Conservation (phyloP, 2,113 vertebrate species). For the Gallinago undulata region DNA sequence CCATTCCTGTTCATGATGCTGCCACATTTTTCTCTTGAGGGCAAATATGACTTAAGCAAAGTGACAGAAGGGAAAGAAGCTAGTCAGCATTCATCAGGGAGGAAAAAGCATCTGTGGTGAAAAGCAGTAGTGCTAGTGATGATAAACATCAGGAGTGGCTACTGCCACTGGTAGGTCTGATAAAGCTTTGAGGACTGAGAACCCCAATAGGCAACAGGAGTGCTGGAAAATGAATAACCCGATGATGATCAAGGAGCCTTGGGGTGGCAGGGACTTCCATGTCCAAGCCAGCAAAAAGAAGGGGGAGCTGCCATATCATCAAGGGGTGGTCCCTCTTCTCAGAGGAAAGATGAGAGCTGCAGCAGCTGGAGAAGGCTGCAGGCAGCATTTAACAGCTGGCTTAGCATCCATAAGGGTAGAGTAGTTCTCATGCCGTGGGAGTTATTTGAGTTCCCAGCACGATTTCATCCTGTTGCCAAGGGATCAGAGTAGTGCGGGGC, state of each 20-base stretch:
- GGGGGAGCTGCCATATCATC: neutral
- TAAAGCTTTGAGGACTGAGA: neutral
- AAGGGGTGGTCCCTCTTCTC: neutral
- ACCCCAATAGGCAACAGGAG: neutral
- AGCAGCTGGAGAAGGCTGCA: conserved; percentile 14
- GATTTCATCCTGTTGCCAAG: neutral
- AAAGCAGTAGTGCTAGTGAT: neutral
- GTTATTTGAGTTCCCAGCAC: neutral
- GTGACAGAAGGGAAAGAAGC: neutral
- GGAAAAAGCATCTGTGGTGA: neutral
- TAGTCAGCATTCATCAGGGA: neutral
- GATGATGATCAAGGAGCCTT: neutral
- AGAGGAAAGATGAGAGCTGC: neutral
- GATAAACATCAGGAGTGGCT: neutral
- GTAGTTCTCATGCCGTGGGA: fast-evolving
- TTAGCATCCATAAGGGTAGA: neutral
- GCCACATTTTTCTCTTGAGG: neutral
- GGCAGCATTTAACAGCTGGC: neutral
- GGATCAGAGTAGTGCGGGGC: neutral
- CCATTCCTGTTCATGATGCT: neutral
- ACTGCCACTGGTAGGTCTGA: neutral
- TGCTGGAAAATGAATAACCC: neutral
- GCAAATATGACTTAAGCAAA: neutral
- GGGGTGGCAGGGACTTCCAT: neutral
- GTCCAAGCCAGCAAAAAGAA: neutral